These are phyloP conservation scores for Trochalopteron elliotii DNA, from an alignment of 2,113 vertebrate species.

Conservation along the genomic window DNA sequence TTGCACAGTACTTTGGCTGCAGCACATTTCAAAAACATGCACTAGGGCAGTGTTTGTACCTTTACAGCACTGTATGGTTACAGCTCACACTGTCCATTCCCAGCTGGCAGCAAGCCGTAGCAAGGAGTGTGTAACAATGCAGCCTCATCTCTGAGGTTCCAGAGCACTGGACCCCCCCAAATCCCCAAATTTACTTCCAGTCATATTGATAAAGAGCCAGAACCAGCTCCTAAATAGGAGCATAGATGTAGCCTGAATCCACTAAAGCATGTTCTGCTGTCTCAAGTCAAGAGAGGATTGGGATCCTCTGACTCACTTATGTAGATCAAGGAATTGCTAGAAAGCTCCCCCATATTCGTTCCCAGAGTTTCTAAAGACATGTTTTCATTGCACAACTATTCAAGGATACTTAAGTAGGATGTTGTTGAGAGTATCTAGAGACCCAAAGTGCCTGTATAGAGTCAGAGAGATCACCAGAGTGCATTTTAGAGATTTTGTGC, in stretches of 20 bases:
- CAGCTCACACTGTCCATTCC: background rate
- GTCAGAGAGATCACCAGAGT: background rate
- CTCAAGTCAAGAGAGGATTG: background rate
- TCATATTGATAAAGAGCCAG: background rate
- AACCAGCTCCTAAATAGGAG: background rate
- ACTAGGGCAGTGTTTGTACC: no score
- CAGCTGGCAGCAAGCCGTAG: background rate
- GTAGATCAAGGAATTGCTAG: background rate
- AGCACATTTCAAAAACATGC: background rate
- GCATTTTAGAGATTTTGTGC: background rate
- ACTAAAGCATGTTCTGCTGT: background rate
- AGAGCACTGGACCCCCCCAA: background rate
- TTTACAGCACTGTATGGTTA: background rate
- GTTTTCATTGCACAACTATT: background rate
- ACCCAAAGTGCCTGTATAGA: background rate
- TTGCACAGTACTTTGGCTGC: background rate
- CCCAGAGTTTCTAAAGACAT: background rate
- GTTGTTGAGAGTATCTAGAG: background rate
- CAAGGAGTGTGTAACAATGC: background rate
- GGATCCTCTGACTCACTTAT: background rate
- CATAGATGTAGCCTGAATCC: background rate
- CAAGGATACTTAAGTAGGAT: background rate
- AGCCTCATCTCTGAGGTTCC: background rate
- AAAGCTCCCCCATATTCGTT: fast-evolving
- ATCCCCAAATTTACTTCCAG: background rate